A percentile compares a stretch with the other conserved stretches of the same genome.
Conservation (phyloP, 2,797 vertebrate species). For the Picus viridis region DNA sequence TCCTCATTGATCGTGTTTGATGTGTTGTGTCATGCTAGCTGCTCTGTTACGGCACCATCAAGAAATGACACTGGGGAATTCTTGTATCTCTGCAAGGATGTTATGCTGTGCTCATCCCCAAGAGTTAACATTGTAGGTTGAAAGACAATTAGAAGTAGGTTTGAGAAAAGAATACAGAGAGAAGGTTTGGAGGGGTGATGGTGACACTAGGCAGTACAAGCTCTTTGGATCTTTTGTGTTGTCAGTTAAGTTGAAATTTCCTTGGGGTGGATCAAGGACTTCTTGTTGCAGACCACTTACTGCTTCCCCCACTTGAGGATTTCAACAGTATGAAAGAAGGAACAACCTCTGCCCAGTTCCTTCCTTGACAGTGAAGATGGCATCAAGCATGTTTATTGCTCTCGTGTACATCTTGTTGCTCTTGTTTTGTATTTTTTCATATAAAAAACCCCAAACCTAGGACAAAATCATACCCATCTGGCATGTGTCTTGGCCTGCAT, state of each 20-base stretch:
- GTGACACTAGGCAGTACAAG: neutral
- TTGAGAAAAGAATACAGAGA: neutral
- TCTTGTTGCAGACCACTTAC: neutral
- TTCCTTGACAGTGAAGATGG: neutral
- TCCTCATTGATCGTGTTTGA: neutral
- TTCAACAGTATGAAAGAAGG: neutral
- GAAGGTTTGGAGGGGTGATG: neutral
- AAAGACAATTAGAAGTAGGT: neutral
- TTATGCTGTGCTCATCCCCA: fast-evolving
- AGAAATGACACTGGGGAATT: neutral
- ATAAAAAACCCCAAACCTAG: neutral
- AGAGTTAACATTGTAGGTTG: neutral
- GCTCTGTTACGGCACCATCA: neutral
- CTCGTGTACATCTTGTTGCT: neutral
- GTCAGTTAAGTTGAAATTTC: neutral
- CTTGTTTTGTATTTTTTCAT: neutral
- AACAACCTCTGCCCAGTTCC: neutral
- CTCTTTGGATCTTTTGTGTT: neutral
- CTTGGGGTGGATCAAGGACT: neutral
- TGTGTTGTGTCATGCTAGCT: neutral
- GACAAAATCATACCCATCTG: neutral
- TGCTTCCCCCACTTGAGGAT: neutral
- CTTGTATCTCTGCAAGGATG: neutral
- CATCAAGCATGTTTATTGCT: neutral
- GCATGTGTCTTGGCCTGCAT: neutral